Evolutionary conservation across 2,113 vertebrate genomes (phyloP).

Genomic region (Gopherus evgoodei): DNA sequence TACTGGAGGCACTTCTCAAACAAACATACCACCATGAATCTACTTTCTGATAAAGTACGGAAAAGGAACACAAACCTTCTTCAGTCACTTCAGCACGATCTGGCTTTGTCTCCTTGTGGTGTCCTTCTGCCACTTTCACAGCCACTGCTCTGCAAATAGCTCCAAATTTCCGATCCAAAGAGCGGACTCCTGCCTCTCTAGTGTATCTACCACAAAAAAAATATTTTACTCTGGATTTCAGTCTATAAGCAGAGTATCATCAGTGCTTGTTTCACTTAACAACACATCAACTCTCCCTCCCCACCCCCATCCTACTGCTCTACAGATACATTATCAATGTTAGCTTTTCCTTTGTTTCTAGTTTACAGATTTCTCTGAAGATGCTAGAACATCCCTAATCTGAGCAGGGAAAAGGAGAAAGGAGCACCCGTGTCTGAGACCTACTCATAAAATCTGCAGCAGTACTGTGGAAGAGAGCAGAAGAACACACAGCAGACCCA

Average conservation of each 20-base stretch:
- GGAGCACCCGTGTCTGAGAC: background rate
- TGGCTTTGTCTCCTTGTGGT: constrained; percentile 80
- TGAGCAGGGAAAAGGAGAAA: background rate
- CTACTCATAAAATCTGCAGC: background rate
- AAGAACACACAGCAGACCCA: background rate
- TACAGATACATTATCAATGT: background rate
- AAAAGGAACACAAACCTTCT: constrained; percentile 75
- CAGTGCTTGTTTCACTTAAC: background rate
- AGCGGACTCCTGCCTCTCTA: constrained; percentile 95
- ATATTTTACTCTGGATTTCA: background rate
- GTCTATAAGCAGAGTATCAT: background rate
- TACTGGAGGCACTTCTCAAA: background rate
- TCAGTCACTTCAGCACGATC: constrained; percentile 70
- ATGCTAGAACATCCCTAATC: background rate
- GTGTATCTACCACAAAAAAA: constrained; percentile 85
- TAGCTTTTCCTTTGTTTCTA: background rate
- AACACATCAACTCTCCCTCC: background rate
- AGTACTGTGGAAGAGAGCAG: background rate
- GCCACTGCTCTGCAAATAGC: constrained; percentile 95
- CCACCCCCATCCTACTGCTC: background rate
- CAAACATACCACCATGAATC: accelerated
- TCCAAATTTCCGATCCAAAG: constrained; percentile 93
- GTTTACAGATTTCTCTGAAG: background rate
- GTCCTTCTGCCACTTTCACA: constrained; percentile 94
- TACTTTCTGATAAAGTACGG: background rate